Evolutionary conservation across 2,113 vertebrate genomes (phyloP).

Genomic region (Aix galericulata): DNA sequence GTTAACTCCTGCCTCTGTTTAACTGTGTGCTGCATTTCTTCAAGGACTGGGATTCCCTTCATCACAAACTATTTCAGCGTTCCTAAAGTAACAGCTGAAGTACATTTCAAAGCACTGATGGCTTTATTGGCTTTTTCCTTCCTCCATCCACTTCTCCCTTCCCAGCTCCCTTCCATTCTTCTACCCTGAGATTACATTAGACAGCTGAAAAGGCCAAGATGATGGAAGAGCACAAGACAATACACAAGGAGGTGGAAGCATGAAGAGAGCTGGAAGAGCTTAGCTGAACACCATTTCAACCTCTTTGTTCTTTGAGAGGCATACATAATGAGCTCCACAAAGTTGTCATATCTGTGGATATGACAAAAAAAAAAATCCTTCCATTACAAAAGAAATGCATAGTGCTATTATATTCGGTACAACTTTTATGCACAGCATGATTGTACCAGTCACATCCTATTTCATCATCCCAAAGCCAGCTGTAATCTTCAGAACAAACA

Average conservation of each 20-base stretch:
- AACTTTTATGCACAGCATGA: constrained; percentile 23
- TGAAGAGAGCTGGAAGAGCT: not conserved
- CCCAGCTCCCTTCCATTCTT: not conserved
- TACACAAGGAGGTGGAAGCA: not conserved
- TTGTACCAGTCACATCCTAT: constrained; percentile 26
- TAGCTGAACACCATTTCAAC: not conserved
- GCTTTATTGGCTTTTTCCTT: not conserved
- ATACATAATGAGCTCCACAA: constrained; percentile 24
- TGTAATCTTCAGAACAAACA: constrained; percentile 13
- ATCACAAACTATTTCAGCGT: not conserved
- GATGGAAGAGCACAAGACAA: constrained; percentile 48
- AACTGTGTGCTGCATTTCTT: not conserved
- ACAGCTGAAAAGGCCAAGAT: constrained; percentile 27
- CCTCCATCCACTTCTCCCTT: not conserved
- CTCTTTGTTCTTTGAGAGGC: constrained; percentile 35
- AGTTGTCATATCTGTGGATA: not conserved
- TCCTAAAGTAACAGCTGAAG: not conserved
- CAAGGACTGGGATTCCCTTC: not conserved
- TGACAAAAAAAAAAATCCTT: not conserved
- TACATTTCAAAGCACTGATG: not conserved
- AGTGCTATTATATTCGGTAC: not conserved
- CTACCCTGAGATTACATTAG: not conserved
- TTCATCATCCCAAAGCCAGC: constrained; percentile 12
- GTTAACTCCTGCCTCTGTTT: not conserved
- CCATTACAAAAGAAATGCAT: constrained; percentile 30